These are phyloP conservation scores for Caenorhabditis imperialis DNA, from an alignment of 2,888 invertebrate species.

Conservation along the genomic window DNA sequence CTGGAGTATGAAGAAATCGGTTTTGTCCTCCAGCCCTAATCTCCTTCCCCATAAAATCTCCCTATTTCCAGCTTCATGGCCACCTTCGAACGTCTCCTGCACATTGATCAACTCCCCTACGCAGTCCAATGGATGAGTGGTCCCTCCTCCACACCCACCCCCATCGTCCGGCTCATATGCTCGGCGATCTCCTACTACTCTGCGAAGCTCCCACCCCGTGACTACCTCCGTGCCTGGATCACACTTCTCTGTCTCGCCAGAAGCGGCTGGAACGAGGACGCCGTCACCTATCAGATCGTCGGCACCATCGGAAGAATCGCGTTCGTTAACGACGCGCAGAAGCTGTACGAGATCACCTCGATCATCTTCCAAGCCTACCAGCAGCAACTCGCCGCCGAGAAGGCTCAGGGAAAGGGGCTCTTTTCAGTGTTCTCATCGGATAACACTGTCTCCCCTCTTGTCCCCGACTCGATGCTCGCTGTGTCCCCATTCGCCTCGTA, in stretches of 20 bases:
- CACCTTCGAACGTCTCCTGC: conserved; percentile 70
- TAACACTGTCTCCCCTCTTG: conserved; percentile 67
- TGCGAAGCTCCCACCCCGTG: conserved; percentile 41
- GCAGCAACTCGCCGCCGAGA: conserved; percentile 56
- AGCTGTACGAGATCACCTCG: conserved; percentile 61
- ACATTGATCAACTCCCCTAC: conserved; percentile 73
- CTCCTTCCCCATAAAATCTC: neutral
- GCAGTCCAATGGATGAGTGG: conserved; percentile 73
- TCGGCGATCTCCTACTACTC: conserved; percentile 66
- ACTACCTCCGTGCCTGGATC: conserved; percentile 59
- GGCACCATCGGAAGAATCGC: conserved; percentile 65
- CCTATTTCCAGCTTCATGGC: conserved; percentile 66
- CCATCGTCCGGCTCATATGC: conserved; percentile 68
- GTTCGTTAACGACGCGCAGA: conserved; percentile 64
- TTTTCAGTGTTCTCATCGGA: conserved; percentile 68
- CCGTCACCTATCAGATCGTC: conserved; percentile 51
- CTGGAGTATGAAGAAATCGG: neutral
- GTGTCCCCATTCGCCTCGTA: conserved; percentile 68
- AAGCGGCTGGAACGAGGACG: conserved; percentile 61
- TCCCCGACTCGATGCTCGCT: conserved; percentile 56
- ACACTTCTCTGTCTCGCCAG: conserved; percentile 53
- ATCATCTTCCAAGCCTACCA: conserved; percentile 62
- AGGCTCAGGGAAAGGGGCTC: conserved; percentile 63
- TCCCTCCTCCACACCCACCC: conserved; percentile 71
- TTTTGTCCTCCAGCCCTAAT: neutral